Percentiles rank a stretch among this genome's conserved stretches.
phyloP scores from a whole-genome alignment of 1,140 invertebrate genomes.

The Akabosia matsudoensis region DNA sequence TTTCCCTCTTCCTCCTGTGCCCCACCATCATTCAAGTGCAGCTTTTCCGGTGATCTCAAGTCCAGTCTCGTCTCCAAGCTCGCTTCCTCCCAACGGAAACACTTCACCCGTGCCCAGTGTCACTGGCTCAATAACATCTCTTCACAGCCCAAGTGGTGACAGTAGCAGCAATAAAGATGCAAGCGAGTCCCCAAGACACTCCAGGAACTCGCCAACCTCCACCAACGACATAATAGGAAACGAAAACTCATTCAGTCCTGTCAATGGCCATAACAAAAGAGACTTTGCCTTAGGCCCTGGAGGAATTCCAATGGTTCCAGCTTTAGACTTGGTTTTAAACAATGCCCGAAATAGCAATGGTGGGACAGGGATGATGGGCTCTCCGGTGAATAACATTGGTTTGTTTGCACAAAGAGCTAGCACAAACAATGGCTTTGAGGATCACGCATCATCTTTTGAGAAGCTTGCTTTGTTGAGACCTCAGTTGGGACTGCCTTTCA shows the following conservation, averaged over 20 bases:
- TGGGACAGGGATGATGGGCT: background rate
- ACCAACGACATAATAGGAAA: background rate
- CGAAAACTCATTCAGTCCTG: background rate
- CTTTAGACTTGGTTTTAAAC: slow-evolving; percentile 14
- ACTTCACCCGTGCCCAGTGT: background rate
- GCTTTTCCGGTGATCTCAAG: slow-evolving; percentile 14
- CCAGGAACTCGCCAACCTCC: background rate
- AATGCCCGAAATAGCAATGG: slow-evolving; percentile 1
- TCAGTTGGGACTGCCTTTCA: background rate
- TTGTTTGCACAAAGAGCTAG: slow-evolving; percentile 12
- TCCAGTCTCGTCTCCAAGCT: slow-evolving; percentile 9
- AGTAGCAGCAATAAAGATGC: background rate
- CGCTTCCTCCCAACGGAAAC: background rate
- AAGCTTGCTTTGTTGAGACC: slow-evolving; percentile 19
- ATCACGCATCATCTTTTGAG: background rate
- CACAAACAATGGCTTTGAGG: background rate
- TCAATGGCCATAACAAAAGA: background rate
- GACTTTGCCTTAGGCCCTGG: background rate
- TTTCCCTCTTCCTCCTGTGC: slow-evolving; percentile 25
- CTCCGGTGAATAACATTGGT: background rate
- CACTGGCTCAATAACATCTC: background rate
- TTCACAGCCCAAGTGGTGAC: background rate
- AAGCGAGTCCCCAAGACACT: slow-evolving; percentile 3
- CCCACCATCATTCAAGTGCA: slow-evolving; percentile 29
- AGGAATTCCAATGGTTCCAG: slow-evolving; percentile 8